These are phyloP conservation scores for Rhinatrema bivittatum DNA, from an alignment of 2,797 vertebrate species.

Conservation along the genomic window DNA sequence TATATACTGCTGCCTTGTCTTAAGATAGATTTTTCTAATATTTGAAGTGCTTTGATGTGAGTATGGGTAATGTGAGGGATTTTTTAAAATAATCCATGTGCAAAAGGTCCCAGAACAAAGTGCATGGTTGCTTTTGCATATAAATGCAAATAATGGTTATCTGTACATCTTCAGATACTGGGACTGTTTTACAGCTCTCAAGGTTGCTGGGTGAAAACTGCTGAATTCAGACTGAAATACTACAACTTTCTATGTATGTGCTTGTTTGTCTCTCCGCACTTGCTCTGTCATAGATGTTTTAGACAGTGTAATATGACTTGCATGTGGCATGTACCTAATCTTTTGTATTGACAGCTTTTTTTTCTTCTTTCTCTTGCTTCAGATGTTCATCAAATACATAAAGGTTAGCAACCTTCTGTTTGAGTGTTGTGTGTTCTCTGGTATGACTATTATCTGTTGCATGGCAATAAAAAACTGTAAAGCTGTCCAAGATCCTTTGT, in stretches of 20 bases:
- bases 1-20: no score
- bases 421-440: conserved; percentile 49
- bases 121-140: no score
- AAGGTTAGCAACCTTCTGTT: conserved; percentile 91
- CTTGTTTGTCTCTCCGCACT: conserved; percentile 19
- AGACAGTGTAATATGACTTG: conserved; percentile 44
- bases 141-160: no score
- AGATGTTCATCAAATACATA: conserved; percentile 99
- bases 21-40: no score
- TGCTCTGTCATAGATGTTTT: conserved; percentile 27
- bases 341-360: conserved; percentile 76
- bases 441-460: conserved; percentile 53
- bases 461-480: conserved; percentile 44
- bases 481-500: conserved; percentile 29
- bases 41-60: no score
- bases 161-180: no score
- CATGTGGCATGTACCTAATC: conserved; percentile 72
- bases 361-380: conserved; percentile 71
- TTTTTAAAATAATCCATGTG: no score
- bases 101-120: no score
- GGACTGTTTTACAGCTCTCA: no score
- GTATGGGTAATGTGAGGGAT: no score
- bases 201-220: no score
- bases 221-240: conserved; percentile 25
- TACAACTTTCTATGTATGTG: conserved; percentile 33